Base-by-base conservation (phyloP, 2,113 vertebrate genomes). In the Lophochroa leadbeateri region DNA sequence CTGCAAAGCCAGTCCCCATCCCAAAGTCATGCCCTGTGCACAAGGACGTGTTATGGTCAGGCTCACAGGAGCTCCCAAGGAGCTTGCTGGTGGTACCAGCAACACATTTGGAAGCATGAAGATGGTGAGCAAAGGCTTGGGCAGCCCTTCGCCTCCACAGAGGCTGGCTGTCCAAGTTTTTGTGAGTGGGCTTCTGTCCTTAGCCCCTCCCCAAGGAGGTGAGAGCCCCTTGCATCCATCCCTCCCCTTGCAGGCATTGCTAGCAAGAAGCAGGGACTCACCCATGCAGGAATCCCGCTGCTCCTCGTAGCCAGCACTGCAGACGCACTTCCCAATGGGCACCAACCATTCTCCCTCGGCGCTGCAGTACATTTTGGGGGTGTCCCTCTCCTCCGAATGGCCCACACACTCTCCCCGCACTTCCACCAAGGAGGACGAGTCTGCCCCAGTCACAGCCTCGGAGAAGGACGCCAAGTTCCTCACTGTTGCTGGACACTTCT, bases 351-450 rank as follows among this genome's bases (percentile, higher is more conserved):
- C 99, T n/a, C 99, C 99, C 90, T 99, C 99, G 0, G 99, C 99
- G 16, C 99, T 99, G 98, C 99, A 99, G 98, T 99, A 99, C 99
- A 99, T 99, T 96, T 99, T 99, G 43, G 99, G 99, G 1, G 99
- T 99, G 98, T 99, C 99, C 67, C 98, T 98, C 95, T 99, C 99
- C 97, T 99, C 99, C 0, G 99, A 99, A 21, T 99, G 98, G 19
- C 99, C 98, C 94, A 99, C 99, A 0, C 99, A 99, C 97, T 99
- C 98, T 69, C 99, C 99, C 27, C 98, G 96, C 93, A 99, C 99
- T 96, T 99, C 99, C 94, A 99, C 99, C 96, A 99, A 92, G 3
- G 99, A 99, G 43, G 99, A 99, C 0, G 99, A 99, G 97, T 99
- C 99, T 0, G 99, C 99, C 1, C 99, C 99, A 0, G 99, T 99